Conservation (phyloP, 2,113 vertebrate genomes). For the Galbula dea region DNA sequence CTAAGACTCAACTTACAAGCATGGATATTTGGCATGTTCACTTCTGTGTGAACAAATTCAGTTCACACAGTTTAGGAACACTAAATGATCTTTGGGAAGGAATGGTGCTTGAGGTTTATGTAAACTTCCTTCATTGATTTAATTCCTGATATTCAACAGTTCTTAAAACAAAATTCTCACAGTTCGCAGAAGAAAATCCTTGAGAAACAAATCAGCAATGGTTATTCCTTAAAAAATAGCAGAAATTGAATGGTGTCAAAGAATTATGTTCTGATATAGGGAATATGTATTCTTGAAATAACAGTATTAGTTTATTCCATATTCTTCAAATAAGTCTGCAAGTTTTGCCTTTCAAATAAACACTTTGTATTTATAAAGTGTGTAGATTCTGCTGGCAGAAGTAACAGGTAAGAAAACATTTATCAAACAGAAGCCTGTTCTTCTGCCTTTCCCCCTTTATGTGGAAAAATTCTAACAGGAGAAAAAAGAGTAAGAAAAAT, state of each 20-base stretch:
- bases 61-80: conserved; percentile 39
- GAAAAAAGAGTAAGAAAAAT: background rate
- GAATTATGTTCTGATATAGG: background rate
- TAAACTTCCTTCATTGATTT: background rate
- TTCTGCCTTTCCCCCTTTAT: background rate
- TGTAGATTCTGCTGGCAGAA: background rate
- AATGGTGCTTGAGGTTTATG: background rate
- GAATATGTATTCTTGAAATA: background rate
- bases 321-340: background rate
- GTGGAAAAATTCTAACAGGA: background rate
- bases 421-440: background rate
- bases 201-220: background rate
- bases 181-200: background rate
- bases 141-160: background rate
- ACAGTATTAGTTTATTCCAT: background rate
- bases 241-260: background rate
- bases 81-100: conserved; percentile 15
- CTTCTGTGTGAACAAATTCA: conserved; percentile 59
- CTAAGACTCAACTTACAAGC: conserved; percentile 42
- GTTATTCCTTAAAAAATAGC: background rate
- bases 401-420: background rate
- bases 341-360: background rate
- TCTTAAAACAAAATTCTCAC: conserved; percentile 16
- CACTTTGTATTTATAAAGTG: background rate
- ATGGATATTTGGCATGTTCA: conserved; percentile 44